Conservation (phyloP, 1,140 invertebrate species). For the Pachypsylla venusta region DNA sequence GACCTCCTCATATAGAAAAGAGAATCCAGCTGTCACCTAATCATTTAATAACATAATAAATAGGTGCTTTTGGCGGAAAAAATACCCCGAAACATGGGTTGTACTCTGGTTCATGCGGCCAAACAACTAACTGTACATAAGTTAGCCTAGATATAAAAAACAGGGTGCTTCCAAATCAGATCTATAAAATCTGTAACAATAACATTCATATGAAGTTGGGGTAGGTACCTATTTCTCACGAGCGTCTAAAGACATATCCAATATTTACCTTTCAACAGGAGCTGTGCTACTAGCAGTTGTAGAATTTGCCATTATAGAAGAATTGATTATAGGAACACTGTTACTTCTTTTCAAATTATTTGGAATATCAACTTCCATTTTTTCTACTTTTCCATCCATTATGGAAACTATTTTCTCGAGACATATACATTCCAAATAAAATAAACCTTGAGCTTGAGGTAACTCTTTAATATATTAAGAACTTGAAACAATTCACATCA, state of each 20-base stretch:
- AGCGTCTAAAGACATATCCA: slow-evolving; percentile 25
- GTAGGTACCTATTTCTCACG: background rate
- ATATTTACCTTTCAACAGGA: slow-evolving; percentile 16
- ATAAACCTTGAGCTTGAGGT: no score
- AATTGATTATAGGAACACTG: slow-evolving; percentile 63
- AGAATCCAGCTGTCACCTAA: no score
- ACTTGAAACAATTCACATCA: no score
- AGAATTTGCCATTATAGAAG: slow-evolving; percentile 31
- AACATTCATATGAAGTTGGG: background rate
- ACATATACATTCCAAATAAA: background rate
- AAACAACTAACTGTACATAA: slow-evolving; percentile 4
- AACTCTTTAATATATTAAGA: no score
- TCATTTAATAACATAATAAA: no score
- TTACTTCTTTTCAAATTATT: slow-evolving; percentile 57
- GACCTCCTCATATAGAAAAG: no score
- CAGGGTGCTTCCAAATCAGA: slow-evolving; percentile 17
- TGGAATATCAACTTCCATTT: slow-evolving; percentile 42
- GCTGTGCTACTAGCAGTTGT: slow-evolving; percentile 33
- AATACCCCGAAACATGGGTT: no score
- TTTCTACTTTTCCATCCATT: slow-evolving; percentile 13
- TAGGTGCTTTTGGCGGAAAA: no score
- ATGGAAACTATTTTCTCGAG: background rate
- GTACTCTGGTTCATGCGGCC: no score
- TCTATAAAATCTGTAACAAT: slow-evolving; percentile 20
- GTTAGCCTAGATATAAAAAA: slow-evolving; percentile 14